Evolutionary conservation across 2,113 vertebrate species (phyloP).

Genomic region (Sturnira hondurensis): DNA sequence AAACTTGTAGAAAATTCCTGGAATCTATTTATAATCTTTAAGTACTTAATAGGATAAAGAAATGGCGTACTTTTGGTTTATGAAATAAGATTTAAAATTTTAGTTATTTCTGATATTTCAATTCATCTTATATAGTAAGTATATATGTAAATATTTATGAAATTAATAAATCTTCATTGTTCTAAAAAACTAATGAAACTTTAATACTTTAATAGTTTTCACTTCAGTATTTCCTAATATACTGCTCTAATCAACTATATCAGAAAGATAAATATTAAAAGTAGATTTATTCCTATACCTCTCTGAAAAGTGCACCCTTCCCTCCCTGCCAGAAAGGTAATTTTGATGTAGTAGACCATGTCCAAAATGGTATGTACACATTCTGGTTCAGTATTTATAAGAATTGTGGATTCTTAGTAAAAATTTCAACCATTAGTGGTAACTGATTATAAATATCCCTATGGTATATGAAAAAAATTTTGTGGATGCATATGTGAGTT

Average conservation of each 20-base stretch:
- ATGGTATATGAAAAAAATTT: not conserved
- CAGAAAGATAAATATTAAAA: slow-evolving; percentile 27
- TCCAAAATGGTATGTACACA: slow-evolving; percentile 22
- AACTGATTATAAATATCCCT: not conserved
- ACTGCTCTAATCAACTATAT: not conserved
- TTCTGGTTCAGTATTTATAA: not conserved
- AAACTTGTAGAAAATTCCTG: not conserved
- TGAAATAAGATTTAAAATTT: slow-evolving; percentile 7
- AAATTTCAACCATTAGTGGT: not conserved
- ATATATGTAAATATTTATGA: slow-evolving; percentile 16
- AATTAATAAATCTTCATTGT: not conserved
- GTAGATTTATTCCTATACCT: not conserved
- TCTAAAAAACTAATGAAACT: not conserved
- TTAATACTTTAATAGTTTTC: not conserved
- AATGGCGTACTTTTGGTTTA: not conserved
- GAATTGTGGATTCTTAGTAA: not conserved
- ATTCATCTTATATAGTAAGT: not conserved
- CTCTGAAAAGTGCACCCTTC: not conserved
- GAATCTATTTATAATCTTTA: not conserved
- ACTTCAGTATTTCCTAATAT: not conserved
- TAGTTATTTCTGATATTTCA: not conserved
- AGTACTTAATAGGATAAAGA: not conserved
- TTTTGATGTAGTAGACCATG: not conserved
- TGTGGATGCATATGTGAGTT: not conserved
- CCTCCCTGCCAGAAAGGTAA: not conserved